These are phyloP conservation scores for Busseola fusca DNA, from an alignment of 2,888 invertebrate genomes.

Conservation along the genomic window DNA sequence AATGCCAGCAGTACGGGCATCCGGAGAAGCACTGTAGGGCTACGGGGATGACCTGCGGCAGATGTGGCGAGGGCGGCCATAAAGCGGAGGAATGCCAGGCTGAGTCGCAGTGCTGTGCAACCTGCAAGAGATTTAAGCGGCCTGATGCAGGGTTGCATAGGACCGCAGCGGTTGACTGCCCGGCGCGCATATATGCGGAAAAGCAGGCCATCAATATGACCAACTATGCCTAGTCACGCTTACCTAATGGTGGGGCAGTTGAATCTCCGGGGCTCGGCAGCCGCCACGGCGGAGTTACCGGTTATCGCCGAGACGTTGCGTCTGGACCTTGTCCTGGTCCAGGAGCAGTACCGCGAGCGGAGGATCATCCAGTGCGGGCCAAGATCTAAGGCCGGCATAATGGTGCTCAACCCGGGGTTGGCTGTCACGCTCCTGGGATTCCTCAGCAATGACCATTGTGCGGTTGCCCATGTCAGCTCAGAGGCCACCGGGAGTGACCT, in stretches of 20 bases:
- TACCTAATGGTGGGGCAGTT: conserved; percentile 51
- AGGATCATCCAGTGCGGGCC: neutral
- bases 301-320: too few relatives aligned
- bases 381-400: neutral
- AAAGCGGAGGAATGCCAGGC: too few relatives aligned
- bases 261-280: conserved; percentile 49
- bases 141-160: too few relatives aligned
- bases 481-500: neutral
- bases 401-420: neutral
- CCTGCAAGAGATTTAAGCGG: conserved; percentile 49
- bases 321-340: too few relatives aligned
- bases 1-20: too few relatives aligned
- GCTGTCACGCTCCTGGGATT: neutral
- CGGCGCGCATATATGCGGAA: conserved; percentile 48
- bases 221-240: conserved; percentile 30
- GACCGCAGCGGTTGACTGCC: conserved; percentile 52
- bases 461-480: neutral
- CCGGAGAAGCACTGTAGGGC: conserved; percentile 40
- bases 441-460: neutral
- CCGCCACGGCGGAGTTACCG: conserved; percentile 48
- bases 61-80: too few relatives aligned
- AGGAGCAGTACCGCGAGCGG: too few relatives aligned
- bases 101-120: too few relatives aligned
- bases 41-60: neutral
- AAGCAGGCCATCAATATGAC: conserved; percentile 9